phyloP scores from a whole-genome alignment of 1,140 invertebrate genomes.

The Cepaea nemoralis region DNA sequence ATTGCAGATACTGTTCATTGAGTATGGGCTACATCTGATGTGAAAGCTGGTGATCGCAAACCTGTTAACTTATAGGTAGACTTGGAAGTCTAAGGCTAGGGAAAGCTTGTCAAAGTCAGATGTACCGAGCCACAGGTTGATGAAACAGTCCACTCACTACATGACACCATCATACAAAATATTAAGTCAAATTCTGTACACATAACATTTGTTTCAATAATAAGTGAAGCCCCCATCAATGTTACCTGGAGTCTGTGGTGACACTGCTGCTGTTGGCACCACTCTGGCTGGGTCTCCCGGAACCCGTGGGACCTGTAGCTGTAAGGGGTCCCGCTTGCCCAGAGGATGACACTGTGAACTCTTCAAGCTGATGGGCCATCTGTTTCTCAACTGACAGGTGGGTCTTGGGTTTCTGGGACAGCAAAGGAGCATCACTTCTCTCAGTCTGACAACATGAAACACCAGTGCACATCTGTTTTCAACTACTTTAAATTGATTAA shows the following conservation, averaged over 20 bases:
- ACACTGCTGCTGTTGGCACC: constrained; percentile 47
- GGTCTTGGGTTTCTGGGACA: constrained; percentile 19
- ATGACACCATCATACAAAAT: too few species aligned
- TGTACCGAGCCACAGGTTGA: too few species aligned
- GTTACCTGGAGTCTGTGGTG: constrained; percentile 40
- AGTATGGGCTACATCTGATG: too few species aligned
- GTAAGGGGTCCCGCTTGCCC: neutral
- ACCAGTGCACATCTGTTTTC: neutral
- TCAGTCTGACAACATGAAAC: constrained; percentile 33
- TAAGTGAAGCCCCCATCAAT: neutral
- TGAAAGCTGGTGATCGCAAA: too few species aligned
- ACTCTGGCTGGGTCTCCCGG: constrained; percentile 15
- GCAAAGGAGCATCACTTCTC: constrained; percentile 26
- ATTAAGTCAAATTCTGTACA: too few species aligned
- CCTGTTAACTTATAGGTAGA: too few species aligned
- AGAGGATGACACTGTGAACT: constrained; percentile 57
- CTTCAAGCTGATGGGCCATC: constrained; percentile 71
- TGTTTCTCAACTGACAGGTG: constrained; percentile 66
- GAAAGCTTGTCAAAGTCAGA: too few species aligned
- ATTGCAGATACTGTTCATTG: too few species aligned
- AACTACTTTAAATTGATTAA: neutral
- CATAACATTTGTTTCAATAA: neutral
- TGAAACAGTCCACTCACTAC: too few species aligned
- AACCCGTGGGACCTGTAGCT: constrained; percentile 12
- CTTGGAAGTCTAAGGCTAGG: too few species aligned